Percentiles rank a stretch among this genome's conserved stretches.
Evolutionary conservation across 2,797 vertebrate genomes (phyloP).

Genomic region (Pipistrellus pipistrellus): DNA sequence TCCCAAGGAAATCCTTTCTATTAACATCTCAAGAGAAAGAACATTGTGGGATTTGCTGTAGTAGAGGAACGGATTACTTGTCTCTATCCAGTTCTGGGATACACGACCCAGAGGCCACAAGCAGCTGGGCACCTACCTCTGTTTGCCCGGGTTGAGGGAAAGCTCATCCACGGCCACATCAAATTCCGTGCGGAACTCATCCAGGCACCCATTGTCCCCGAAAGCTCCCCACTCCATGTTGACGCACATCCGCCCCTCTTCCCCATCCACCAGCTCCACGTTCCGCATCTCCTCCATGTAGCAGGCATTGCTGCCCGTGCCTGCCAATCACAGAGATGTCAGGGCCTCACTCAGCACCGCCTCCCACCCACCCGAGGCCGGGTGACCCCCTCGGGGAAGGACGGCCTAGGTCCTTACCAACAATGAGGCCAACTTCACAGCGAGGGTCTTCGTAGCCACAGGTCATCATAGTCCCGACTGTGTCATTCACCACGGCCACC

Average conservation of each 20-base stretch:
- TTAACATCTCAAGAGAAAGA: neutral
- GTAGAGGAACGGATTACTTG: accelerated
- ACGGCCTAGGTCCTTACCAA: slow-evolving; percentile 90
- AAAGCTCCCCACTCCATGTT: slow-evolving; percentile 99
- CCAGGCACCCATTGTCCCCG: slow-evolving; percentile 94
- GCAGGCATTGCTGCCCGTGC: slow-evolving; percentile 96
- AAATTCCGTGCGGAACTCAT: slow-evolving; percentile 93
- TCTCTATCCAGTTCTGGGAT: neutral
- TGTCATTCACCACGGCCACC: slow-evolving; percentile 97
- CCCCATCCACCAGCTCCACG: slow-evolving; percentile 94
- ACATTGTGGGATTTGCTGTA: too few species aligned
- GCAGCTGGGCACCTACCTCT: slow-evolving; percentile 90
- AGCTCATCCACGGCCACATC: slow-evolving; percentile 93
- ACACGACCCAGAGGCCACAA: accelerated
- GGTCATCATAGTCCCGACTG: slow-evolving; percentile 99
- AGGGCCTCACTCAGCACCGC: accelerated
- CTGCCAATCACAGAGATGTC: slow-evolving; percentile 82
- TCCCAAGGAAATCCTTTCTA: neutral
- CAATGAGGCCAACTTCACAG: slow-evolving; percentile 97
- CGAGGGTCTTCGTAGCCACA: slow-evolving; percentile 95
- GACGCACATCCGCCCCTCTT: slow-evolving; percentile 95
- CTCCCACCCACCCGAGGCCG: accelerated
- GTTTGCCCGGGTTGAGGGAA: slow-evolving; percentile 93
- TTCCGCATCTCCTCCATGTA: slow-evolving; percentile 99
- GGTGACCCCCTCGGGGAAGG: accelerated